Base-by-base conservation (phyloP, 2,113 vertebrate genomes). In the Coryphaenoides rupestris region DNA sequence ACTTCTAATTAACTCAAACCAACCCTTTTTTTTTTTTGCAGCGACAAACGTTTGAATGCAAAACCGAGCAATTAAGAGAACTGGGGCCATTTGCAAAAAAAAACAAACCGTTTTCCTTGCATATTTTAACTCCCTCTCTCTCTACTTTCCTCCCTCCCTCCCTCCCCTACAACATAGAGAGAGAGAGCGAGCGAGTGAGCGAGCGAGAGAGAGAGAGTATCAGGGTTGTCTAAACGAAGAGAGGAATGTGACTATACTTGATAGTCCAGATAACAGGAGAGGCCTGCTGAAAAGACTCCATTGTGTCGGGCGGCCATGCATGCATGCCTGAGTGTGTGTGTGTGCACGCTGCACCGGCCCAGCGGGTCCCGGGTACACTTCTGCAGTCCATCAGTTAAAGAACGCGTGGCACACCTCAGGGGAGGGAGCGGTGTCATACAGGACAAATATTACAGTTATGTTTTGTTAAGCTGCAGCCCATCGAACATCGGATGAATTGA, bases 171-270 rank as follows among this genome's bases (percentile, higher is more conserved):
- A 40, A 40, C 33, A 40, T 40, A 12, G 9, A 40, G n/a, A n/a
- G n/a, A n/a, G n/a, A n/a, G 40, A 5, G 40, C 5, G 40, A 45
- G 40, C 40, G 5, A 45, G 13, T 5, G 40, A 13, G 5, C 40
- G 5, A 5, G 40, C 40, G 5, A 5, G 40, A 13, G 5, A 5
- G 40, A 13, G 5, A 13, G 47, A 79, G 83, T 89, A 88, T 90
- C 85, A 78, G 69, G 63, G 62, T 60, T 64, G 75, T 74, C 73
- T 74, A 84, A 84, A 87, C 72, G 65, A 77, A 70, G 77, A 71
- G 65, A 82, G 87, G 90, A 92, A 92, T 91, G 91, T 75, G 68
- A 83, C 82, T 79, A 60, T 81, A 82, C 91, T 82, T 85, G 90
- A 91, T 89, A 84, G 86, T 68, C 72, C 77, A 86, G 89, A 91